phyloP scores from a whole-genome alignment of 2,797 vertebrate genomes.

The Sternarchorhynchus goeldii region DNA sequence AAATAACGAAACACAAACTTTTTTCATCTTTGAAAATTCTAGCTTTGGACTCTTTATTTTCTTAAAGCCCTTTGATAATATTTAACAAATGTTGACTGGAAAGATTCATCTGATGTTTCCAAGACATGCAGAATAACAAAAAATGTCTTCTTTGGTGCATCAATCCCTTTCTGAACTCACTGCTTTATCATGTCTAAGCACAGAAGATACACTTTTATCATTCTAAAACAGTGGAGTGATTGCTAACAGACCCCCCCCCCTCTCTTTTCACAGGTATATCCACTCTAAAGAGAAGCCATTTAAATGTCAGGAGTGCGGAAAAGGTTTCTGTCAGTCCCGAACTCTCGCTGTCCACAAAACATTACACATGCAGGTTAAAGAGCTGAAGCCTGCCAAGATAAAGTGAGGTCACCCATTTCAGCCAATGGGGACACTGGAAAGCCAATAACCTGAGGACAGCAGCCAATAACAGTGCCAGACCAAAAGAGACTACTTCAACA shows the following conservation, averaged over 20 bases:
- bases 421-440: slow-evolving; percentile 64
- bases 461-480: slow-evolving; percentile 49
- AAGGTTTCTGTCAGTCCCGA: slow-evolving; percentile 98
- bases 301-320: slow-evolving; percentile 98
- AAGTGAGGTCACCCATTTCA: slow-evolving; percentile 75
- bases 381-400: slow-evolving; percentile 93
- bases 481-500: slow-evolving; percentile 42
- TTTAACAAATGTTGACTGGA: slow-evolving; percentile 24
- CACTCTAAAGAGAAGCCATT: slow-evolving; percentile 99
- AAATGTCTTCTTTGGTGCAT: neutral
- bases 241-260: slow-evolving; percentile 26
- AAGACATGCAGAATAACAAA: slow-evolving; percentile 40
- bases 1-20: too few species aligned
- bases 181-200: slow-evolving; percentile 4
- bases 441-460: slow-evolving; percentile 47
- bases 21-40: too few species aligned
- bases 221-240: slow-evolving; percentile 30
- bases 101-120: slow-evolving; percentile 28
- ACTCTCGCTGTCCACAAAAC: slow-evolving; percentile 99
- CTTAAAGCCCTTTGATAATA: slow-evolving; percentile 27
- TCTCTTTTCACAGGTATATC: slow-evolving; percentile 83
- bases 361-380: slow-evolving; percentile 97
- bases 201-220: neutral
- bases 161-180: neutral
- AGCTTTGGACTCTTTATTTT: neutral